Evolutionary conservation across 1,140 invertebrate genomes (phyloP).

Genomic region (Drosophila ironensis): DNA sequence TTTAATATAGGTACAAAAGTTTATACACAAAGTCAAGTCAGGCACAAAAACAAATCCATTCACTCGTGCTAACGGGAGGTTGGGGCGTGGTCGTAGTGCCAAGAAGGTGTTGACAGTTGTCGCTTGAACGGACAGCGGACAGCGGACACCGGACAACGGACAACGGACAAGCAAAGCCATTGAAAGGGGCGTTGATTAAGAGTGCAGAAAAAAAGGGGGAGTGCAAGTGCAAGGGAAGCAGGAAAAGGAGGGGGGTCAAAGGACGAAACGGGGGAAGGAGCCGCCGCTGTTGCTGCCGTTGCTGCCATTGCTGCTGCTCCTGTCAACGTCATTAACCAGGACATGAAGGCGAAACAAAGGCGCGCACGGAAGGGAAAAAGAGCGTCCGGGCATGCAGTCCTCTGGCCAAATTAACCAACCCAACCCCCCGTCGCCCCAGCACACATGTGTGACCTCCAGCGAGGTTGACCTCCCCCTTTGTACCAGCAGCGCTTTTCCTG

Average conservation of each 20-base stretch:
- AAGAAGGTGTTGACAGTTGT: conserved; percentile 37
- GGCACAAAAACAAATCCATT: too few species aligned
- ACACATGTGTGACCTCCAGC: conserved; percentile 29
- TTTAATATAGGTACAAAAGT: too few species aligned
- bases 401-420: conserved; percentile 12
- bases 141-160: neutral
- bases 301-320: conserved; percentile 32
- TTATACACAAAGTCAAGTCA: too few species aligned
- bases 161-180: too few species aligned
- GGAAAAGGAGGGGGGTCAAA: too few species aligned
- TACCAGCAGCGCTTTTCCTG: neutral
- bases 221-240: neutral
- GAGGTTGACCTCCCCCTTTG: conserved; percentile 23
- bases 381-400: conserved; percentile 15
- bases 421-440: neutral
- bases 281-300: neutral
- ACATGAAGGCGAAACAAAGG: conserved; percentile 2
- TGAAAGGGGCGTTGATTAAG: conserved; percentile 44
- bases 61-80: too few species aligned
- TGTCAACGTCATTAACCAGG: conserved; percentile 78
- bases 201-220: conserved; percentile 15
- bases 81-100: neutral
- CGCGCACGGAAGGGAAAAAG: neutral
- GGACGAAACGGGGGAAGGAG: neutral
- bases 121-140: conserved; percentile 10